Evolutionary conservation across 2,797 vertebrate genomes (phyloP).

Genomic region (Phoebastria nigripes): DNA sequence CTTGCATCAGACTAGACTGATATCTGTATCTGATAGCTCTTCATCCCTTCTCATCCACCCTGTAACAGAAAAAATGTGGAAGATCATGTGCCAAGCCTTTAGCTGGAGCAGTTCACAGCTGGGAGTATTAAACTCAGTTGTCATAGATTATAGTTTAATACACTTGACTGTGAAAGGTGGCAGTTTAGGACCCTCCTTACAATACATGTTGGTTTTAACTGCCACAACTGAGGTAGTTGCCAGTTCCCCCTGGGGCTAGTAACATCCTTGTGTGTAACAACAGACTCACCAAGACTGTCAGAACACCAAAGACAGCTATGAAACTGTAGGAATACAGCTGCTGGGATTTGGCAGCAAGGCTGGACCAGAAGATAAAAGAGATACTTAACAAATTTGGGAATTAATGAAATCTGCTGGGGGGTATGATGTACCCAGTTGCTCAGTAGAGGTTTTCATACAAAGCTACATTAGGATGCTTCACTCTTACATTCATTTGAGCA

Average conservation of each 20-base stretch:
- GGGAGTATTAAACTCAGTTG: neutral
- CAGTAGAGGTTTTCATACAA: neutral
- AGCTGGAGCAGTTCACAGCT: neutral
- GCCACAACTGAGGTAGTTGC: neutral
- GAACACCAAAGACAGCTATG: neutral
- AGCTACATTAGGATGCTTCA: neutral
- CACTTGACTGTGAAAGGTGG: neutral
- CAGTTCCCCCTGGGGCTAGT: neutral
- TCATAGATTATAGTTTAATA: neutral
- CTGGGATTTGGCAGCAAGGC: neutral
- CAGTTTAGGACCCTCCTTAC: neutral
- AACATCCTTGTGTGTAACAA: neutral
- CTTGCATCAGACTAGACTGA: neutral
- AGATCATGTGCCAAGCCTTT: neutral
- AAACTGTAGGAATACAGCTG: neutral
- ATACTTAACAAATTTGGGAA: neutral
- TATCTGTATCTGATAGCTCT: neutral
- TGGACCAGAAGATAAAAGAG: neutral
- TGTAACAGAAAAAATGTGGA: neutral
- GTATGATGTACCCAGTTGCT: neutral
- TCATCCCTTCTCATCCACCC: neutral
- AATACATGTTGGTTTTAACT: neutral
- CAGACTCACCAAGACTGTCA: neutral
- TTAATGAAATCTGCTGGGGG: neutral
- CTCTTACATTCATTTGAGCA: neutral